These are phyloP conservation scores for Corapipo altera DNA, from an alignment of 2,113 vertebrate species.

Conservation along the genomic window DNA sequence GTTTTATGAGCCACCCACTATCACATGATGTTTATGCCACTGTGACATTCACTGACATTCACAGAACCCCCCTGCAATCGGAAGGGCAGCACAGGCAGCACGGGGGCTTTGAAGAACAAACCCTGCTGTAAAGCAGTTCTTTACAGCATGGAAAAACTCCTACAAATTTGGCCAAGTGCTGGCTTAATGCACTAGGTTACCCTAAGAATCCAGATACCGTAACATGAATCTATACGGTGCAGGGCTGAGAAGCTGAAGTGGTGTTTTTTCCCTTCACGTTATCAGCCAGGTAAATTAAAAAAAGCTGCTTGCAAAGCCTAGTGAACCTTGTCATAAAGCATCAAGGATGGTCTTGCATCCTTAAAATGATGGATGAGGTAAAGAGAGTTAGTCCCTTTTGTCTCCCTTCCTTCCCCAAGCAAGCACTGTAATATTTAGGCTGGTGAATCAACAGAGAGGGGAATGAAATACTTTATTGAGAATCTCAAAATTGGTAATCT, in stretches of 20 bases:
- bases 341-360: neutral
- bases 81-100: neutral
- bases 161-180: neutral
- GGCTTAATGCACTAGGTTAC: neutral
- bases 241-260: neutral
- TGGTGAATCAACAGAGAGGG: neutral
- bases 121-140: neutral
- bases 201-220: neutral
- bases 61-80: fast-evolving
- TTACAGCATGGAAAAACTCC: neutral
- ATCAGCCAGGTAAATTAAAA: neutral
- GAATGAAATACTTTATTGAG: neutral
- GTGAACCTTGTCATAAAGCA: neutral
- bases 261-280: neutral
- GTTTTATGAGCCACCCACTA: fast-evolving
- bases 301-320: neutral
- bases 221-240: neutral
- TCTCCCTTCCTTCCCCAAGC: neutral
- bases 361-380: neutral
- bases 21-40: neutral
- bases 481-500: neutral
- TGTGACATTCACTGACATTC: neutral
- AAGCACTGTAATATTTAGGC: neutral
- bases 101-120: neutral
- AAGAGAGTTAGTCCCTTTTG: neutral